Percentiles rank a stretch among this genome's conserved stretches.
phyloP scores from a whole-genome alignment of 1,140 invertebrate species.

The Zaprionus gabonicus region DNA sequence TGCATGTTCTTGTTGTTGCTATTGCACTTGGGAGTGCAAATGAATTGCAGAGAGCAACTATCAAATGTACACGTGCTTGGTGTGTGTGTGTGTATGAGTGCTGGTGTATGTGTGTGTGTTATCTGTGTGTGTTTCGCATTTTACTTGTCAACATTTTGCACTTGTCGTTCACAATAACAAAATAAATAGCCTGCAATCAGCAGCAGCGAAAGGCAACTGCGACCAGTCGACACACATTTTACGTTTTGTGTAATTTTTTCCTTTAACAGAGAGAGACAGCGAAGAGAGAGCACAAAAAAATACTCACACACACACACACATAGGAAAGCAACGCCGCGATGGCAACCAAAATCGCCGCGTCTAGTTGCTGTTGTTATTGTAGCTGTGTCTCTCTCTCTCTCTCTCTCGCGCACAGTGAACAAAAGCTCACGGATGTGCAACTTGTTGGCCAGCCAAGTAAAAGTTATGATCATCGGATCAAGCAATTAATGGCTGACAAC shows the following conservation, averaged over 20 bases:
- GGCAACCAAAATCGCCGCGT: conserved; percentile 42
- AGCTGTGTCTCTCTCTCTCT: conserved; percentile 20
- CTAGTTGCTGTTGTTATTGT: conserved; percentile 30
- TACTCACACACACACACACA: neutral
- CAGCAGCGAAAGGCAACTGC: conserved; percentile 31
- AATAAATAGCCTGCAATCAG: conserved; percentile 40
- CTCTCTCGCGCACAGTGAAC: conserved; percentile 28
- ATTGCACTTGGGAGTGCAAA: conserved; percentile 77
- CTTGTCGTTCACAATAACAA: conserved; percentile 3
- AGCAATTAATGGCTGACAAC: neutral
- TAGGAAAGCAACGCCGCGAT: conserved; percentile 13
- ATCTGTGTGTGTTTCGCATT: conserved; percentile 1
- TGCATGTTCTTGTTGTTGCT: conserved; percentile 34
- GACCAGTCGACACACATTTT: conserved; percentile 46
- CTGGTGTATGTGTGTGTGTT: neutral
- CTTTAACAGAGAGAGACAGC: conserved; percentile 20
- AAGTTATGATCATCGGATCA: neutral
- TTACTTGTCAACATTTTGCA: conserved; percentile 3
- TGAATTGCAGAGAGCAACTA: conserved; percentile 52
- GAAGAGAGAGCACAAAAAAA: conserved; percentile 31
- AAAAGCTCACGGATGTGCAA: neutral
- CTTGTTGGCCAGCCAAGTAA: neutral
- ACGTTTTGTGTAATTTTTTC: conserved; percentile 53
- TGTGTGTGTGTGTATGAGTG: neutral
- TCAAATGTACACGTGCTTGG: neutral